Evolutionary conservation across 2,888 invertebrate species (phyloP).

Genomic region (Cylloceria caligata): DNA sequence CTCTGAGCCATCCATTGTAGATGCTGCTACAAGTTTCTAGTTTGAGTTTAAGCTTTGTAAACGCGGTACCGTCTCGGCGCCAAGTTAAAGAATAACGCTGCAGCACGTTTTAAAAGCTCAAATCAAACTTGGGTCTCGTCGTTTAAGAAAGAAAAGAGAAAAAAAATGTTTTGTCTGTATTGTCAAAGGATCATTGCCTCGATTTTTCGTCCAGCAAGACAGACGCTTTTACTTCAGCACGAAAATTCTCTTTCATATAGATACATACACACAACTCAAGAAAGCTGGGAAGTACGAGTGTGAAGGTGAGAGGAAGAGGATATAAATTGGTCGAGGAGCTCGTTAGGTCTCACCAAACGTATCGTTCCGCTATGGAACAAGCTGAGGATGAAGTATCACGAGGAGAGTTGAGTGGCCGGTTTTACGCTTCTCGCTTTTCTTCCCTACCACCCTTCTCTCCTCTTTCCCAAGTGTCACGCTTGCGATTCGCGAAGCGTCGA

Average conservation of each 20-base stretch:
- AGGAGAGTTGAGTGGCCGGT: slow-evolving; percentile 57
- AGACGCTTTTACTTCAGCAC: not conserved
- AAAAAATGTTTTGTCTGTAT: not conserved
- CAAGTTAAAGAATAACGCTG: slow-evolving; percentile 20
- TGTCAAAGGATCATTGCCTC: slow-evolving; percentile 44
- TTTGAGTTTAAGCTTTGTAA: slow-evolving; percentile 40
- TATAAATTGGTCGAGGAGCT: slow-evolving; percentile 62
- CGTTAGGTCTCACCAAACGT: slow-evolving; percentile 61
- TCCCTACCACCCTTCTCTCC: not conserved
- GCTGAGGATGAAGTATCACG: slow-evolving; percentile 50
- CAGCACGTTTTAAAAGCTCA: slow-evolving; percentile 9
- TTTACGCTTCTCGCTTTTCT: slow-evolving; percentile 57
- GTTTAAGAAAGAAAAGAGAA: not conserved
- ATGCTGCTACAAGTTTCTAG: not conserved
- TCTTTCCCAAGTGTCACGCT: not conserved
- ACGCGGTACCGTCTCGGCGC: not conserved
- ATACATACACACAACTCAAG: slow-evolving; percentile 7
- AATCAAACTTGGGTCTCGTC: slow-evolving; percentile 6
- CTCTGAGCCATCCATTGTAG: not conserved
- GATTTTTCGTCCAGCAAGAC: slow-evolving; percentile 25
- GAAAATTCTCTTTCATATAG: not conserved
- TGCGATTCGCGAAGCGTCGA: slow-evolving; percentile 52
- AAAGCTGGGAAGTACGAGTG: slow-evolving; percentile 2
- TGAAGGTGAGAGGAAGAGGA: slow-evolving; percentile 18
- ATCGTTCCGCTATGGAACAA: slow-evolving; percentile 56